These are phyloP conservation scores for Alouatta palliata DNA, from an alignment of 2,113 vertebrate species.

Conservation along the genomic window DNA sequence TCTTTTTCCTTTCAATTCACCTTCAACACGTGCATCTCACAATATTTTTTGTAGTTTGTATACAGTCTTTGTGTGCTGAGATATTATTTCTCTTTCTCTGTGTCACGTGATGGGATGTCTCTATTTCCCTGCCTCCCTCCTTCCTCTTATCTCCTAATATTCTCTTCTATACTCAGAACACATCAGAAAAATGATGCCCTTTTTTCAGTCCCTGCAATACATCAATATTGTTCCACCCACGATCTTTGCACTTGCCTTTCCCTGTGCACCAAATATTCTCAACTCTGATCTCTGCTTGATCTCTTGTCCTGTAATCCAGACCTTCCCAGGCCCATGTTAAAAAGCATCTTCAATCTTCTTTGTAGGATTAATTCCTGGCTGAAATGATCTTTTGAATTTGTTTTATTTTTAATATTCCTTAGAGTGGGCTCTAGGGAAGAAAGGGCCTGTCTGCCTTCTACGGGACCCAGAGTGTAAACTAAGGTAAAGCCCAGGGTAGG, in stretches of 20 bases:
- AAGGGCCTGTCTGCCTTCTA: background rate
- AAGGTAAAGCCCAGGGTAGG: background rate
- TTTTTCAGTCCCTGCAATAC: rapidly evolving
- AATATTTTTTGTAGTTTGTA: background rate
- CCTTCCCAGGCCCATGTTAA: background rate
- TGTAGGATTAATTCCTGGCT: background rate
- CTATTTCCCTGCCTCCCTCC: background rate
- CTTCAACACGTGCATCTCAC: rapidly evolving
- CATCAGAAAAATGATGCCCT: background rate
- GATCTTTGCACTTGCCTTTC: background rate
- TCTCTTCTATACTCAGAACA: background rate
- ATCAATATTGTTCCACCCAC: background rate
- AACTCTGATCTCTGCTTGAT: background rate
- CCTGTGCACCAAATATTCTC: background rate
- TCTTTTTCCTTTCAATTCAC: background rate
- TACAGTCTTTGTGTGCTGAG: background rate
- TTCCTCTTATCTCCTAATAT: no score
- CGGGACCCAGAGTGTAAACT: background rate
- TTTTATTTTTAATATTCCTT: background rate
- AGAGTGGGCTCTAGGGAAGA: background rate
- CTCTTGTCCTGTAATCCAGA: background rate
- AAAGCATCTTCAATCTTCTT: background rate
- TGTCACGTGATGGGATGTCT: rapidly evolving
- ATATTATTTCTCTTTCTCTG: background rate
- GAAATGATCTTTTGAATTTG: background rate